These are phyloP conservation scores for Diprion similis DNA, from an alignment of 1,140 invertebrate genomes.

Conservation along the genomic window DNA sequence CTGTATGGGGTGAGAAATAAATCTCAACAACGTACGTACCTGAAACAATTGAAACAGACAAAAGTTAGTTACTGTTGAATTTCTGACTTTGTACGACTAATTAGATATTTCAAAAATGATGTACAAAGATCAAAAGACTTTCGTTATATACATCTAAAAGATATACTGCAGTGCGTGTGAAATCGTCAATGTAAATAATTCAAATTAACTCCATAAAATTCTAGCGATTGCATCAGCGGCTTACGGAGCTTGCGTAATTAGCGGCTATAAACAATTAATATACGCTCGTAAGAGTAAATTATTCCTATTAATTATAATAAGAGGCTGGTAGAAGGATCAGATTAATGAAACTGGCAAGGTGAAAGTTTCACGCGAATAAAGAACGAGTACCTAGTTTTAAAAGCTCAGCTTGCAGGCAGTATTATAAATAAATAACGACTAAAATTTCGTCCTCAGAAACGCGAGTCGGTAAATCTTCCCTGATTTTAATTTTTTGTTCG, in stretches of 20 bases:
- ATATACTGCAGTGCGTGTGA: not conserved
- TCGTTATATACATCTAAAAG: not conserved
- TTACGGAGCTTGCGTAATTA: constrained; percentile 5
- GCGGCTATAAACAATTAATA: constrained; percentile 12
- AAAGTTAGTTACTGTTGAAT: constrained; percentile 12
- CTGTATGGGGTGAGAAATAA: not conserved
- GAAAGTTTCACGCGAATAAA: not conserved
- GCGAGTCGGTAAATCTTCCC: too few species aligned
- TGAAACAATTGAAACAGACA: constrained; percentile 28
- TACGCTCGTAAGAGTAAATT: constrained; percentile 8
- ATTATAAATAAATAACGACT: too few species aligned
- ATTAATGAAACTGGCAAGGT: constrained; percentile 6
- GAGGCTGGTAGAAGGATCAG: not conserved
- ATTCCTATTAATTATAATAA: constrained; percentile 11
- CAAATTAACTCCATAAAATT: constrained; percentile 5
- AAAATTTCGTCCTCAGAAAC: too few species aligned
- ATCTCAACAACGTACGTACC: constrained; percentile 23
- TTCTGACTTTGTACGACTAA: constrained; percentile 2
- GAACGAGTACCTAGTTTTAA: not conserved
- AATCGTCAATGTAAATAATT: constrained; percentile 11
- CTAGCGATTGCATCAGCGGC: not conserved
- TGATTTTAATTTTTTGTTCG: too few species aligned
- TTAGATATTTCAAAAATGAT: constrained; percentile 14
- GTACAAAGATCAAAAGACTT: not conserved
- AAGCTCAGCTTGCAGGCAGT: too few species aligned